A percentile compares a stretch with the other conserved stretches of the same genome.
phyloP scores from a whole-genome alignment of 2,888 invertebrate genomes.

The Diarsia brunnea region DNA sequence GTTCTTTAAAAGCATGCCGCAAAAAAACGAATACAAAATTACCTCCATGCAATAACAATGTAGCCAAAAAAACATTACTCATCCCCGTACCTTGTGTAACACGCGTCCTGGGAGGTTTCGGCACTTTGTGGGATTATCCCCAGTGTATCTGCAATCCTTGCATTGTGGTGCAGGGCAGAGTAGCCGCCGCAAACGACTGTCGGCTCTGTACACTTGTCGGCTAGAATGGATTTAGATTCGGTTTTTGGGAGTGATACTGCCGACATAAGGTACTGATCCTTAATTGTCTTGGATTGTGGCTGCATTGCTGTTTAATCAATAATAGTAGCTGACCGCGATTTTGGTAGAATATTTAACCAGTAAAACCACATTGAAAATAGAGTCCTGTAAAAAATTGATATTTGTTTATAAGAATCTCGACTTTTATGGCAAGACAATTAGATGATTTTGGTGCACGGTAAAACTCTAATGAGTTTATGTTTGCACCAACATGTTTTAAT shows the following conservation, averaged over 20 bases:
- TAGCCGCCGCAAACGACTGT: conserved; percentile 55
- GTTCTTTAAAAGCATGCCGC: no score
- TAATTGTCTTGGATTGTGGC: neutral
- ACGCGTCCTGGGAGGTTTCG: conserved; percentile 81
- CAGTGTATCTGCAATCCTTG: conserved; percentile 65
- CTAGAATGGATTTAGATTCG: conserved; percentile 49
- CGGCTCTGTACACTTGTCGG: conserved; percentile 49
- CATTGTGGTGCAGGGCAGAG: conserved; percentile 63
- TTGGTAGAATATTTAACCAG: neutral
- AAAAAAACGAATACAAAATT: neutral
- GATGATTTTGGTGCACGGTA: no score
- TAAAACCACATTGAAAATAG: neutral
- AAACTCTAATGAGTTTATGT: no score
- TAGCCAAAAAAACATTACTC: conserved; percentile 15
- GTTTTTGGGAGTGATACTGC: conserved; percentile 39
- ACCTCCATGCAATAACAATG: conserved; percentile 1
- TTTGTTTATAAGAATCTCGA: neutral
- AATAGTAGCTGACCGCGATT: neutral
- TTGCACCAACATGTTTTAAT: no score
- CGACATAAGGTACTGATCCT: neutral
- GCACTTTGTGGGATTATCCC: conserved; percentile 82
- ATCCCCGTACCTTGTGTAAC: conserved; percentile 35
- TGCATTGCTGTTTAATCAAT: neutral
- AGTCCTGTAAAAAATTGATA: neutral
- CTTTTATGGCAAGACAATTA: neutral